Conservation (phyloP, 2,797 vertebrate species). For the Chelon labrosus region DNA sequence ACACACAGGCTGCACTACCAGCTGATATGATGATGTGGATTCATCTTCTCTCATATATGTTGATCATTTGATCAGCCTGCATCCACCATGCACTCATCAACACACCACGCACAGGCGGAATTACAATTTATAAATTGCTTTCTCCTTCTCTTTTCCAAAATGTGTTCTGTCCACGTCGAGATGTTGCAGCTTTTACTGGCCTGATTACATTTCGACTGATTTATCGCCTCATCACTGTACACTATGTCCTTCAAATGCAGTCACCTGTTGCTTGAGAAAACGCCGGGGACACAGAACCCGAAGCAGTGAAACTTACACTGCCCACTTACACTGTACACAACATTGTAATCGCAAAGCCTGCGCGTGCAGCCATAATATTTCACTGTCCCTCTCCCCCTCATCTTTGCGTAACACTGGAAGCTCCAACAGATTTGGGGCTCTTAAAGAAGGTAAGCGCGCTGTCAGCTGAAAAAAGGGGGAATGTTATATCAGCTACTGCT, state of each 20-base stretch:
- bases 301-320: background rate
- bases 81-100: background rate
- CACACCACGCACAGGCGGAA: background rate
- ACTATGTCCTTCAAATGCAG: background rate
- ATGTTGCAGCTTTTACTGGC: background rate
- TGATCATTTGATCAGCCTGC: background rate
- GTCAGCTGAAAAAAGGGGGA: slow-evolving; percentile 23
- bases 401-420: slow-evolving; percentile 26
- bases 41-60: background rate
- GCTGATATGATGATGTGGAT: background rate
- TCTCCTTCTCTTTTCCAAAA: background rate
- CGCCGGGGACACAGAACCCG: background rate
- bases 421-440: slow-evolving; percentile 19
- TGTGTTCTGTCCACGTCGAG: background rate
- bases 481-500: slow-evolving; percentile 22
- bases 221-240: background rate
- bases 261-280: slow-evolving; percentile 51
- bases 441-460: slow-evolving; percentile 40
- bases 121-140: background rate
- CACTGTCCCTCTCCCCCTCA: background rate
- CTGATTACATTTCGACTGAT: slow-evolving; percentile 1
- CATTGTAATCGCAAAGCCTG: background rate
- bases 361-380: background rate
- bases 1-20: background rate
- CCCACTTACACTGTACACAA: too few relatives aligned